Evolutionary conservation across 2,888 invertebrate genomes (phyloP).

Genomic region (Plagodis dolabraria): DNA sequence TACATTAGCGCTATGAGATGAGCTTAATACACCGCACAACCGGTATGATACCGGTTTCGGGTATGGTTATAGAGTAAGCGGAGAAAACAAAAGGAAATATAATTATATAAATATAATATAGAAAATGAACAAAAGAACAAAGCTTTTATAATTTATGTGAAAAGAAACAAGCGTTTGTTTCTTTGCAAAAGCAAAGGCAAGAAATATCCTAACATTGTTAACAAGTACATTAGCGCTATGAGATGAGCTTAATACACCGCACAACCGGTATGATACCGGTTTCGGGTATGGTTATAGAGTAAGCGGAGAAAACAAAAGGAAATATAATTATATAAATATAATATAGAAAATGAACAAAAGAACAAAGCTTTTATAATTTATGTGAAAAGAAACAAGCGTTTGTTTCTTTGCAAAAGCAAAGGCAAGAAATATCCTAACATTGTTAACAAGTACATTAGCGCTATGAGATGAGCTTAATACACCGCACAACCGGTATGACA

Average conservation of each 20-base stretch:
- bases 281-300: constrained; percentile 4
- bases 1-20: constrained; percentile 31
- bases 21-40: constrained; percentile 26
- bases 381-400: no score
- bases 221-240: constrained; percentile 27
- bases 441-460: constrained; percentile 32
- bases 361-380: no score
- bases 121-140: no score
- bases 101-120: no score
- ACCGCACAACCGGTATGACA: constrained; percentile 20
- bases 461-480: constrained; percentile 35
- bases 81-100: constrained; percentile 1
- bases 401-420: constrained; percentile 2
- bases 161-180: background rate
- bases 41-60: constrained; percentile 22
- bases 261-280: constrained; percentile 25
- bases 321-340: no score
- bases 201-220: constrained; percentile 26
- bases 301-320: constrained; percentile 13
- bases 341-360: no score
- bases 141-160: no score
- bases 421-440: constrained; percentile 15
- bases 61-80: no score
- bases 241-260: constrained; percentile 30
- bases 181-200: constrained; percentile 6